These are phyloP conservation scores for Axinella damicornis DNA, from an alignment of 37 sponge, comb jelly and placozoan genomes.

Conservation along the genomic window DNA sequence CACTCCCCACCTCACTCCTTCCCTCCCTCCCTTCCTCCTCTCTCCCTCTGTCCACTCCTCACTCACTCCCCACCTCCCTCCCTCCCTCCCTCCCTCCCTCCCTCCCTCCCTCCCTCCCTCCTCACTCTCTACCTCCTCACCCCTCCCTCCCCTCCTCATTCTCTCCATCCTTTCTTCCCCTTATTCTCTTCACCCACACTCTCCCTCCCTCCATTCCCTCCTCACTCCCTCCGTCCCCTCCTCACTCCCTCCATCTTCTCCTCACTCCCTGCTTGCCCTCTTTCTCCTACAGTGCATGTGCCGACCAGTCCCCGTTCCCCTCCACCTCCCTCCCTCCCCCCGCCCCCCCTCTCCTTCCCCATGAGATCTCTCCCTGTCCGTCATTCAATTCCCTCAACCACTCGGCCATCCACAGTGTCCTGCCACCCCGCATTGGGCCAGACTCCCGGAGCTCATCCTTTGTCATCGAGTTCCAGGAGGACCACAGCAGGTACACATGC, in stretches of 20 bases:
- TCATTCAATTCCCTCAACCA: constrained; percentile 46
- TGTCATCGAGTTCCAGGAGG: constrained; percentile 49
- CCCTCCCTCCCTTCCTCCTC: background rate
- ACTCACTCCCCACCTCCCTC: too few relatives aligned
- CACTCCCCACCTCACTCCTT: background rate
- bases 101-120: too few relatives aligned
- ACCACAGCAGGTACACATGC: background rate
- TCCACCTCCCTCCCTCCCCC: background rate
- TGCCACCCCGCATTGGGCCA: constrained; percentile 22
- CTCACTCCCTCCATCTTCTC: too few relatives aligned
- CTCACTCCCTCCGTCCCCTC: too few relatives aligned
- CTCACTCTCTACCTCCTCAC: too few relatives aligned
- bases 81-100: too few relatives aligned
- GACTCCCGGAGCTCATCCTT: constrained; percentile 63
- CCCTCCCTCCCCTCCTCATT: too few relatives aligned
- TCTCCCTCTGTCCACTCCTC: background rate
- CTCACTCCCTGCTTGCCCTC: too few relatives aligned
- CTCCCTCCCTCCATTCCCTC: constrained; percentile 44
- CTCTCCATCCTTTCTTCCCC: too few relatives aligned
- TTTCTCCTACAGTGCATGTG: background rate
- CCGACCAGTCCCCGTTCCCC: constrained; percentile 3
- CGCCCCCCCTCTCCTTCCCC: background rate
- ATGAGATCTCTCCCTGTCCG: constrained; percentile 33
- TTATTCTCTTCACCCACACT: too few relatives aligned
- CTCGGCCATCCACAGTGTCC: constrained; percentile 22